Base-by-base conservation (phyloP, 2,113 vertebrate genomes). In the Coracopsis vasa region DNA sequence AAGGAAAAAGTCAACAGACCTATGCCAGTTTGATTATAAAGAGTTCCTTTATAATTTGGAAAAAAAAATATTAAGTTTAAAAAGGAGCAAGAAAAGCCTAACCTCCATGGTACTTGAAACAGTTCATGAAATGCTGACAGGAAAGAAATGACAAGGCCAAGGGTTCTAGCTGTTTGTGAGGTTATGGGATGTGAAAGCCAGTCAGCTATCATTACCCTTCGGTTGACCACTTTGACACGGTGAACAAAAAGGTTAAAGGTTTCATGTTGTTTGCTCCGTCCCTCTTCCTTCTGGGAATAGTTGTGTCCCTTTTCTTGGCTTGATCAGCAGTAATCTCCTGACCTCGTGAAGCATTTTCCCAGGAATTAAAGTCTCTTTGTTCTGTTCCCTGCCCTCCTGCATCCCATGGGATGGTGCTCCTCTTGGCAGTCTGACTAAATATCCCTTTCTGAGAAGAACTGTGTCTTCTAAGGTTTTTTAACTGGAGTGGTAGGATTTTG, bases 321-420 rank as follows among this genome's bases (percentile, higher is more conserved):
- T 86, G 70, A 77, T 82, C 69, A 84, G 62, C 86, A 78, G 31
- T 88, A 70, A 42, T 86, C 86, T 94, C 62, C 74, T 94, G 96
- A 96, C 94, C 95, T 93, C 41, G 4, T 58, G 58, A 93, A 54
- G 74, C 90, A 94, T 85, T 95, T 97, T 97, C 96, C 95, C 95
- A 96, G 92, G 90, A 96, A 82, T 77, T 65, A 6, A 88, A 79
- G 44, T 95, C 69, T 62, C 83, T 66, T 95, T 80, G 45, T 41
- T 92, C 72, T 79, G 16, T 75, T 90, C 84, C 66, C 53, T 95
- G 21, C 80, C 45, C 45, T 94, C 37, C n/a, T 79, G 37, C 2
- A 0, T 93, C 93, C 74, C 87, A 24, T 44, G 93, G 90, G 90
- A 86, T n/a, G 37, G 9, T 80, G 44, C 66, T 95, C 85, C 80